These are phyloP conservation scores for Bellardia bayeri DNA, from an alignment of 2,888 invertebrate genomes.

Conservation along the genomic window DNA sequence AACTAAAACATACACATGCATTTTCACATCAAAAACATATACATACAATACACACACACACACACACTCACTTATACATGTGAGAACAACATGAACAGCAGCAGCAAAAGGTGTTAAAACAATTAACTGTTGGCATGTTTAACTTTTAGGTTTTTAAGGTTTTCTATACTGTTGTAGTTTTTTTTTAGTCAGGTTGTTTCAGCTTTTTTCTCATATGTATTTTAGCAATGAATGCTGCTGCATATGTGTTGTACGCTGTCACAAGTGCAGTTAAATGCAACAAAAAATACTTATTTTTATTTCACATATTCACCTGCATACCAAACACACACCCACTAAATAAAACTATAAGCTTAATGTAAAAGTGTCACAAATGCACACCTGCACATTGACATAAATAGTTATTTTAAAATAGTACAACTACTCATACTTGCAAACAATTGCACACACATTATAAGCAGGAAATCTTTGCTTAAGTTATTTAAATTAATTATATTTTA, in stretches of 20 bases:
- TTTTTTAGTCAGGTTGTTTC: constrained; percentile 43
- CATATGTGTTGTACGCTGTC: constrained; percentile 42
- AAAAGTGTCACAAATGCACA: constrained; percentile 42
- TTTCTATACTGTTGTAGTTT: constrained; percentile 56
- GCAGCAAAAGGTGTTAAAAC: constrained; percentile 71
- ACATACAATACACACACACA: neutral
- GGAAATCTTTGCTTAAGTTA: too few relatives aligned
- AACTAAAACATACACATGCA: constrained; percentile 5
- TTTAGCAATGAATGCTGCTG: constrained; percentile 60
- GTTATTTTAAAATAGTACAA: constrained; percentile 1
- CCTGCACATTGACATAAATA: constrained; percentile 24
- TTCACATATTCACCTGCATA: constrained; percentile 1
- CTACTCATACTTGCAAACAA: neutral
- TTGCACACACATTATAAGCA: neutral
- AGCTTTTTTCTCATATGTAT: neutral
- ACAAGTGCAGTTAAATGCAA: constrained; percentile 61
- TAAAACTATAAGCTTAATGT: constrained; percentile 34
- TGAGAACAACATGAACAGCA: constrained; percentile 35
- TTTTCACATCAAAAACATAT: neutral
- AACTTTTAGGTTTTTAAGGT: constrained; percentile 70
- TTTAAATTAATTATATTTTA: too few relatives aligned
- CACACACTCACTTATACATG: neutral
- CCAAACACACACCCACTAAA: neutral
- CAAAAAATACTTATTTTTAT: constrained; percentile 24
- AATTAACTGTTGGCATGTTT: constrained; percentile 73